Base-by-base conservation (phyloP, 2,888 invertebrate species). In the Diachrysia chrysitis region DNA sequence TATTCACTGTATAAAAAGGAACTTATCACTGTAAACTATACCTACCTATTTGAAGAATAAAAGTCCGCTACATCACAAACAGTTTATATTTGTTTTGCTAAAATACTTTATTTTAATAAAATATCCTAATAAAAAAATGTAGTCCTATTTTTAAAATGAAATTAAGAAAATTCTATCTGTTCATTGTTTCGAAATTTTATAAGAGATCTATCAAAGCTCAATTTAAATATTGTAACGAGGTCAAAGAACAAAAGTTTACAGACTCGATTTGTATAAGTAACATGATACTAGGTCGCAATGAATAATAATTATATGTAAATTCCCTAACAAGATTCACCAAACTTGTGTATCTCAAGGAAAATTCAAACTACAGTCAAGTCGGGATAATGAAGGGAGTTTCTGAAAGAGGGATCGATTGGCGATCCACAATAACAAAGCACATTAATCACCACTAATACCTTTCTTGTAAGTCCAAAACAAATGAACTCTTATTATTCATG, bases 371-470 rank as follows among this genome's bases (percentile, higher is more conserved):
- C 57, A 66, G 63, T 64, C 62, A 51, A 58, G 57, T 23, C 23
- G 25, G 71, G 62, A 82, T 75, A 82, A 75, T 77, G 68, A 66
- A 65, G 51, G 14, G 71, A 73, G 66, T 74, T 75, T 56, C 61
- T 14, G 58, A 59, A 64, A 62, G 60, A 71, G 58, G 51, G 37
- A 74, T 79, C 72, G 68, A 73, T 65, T 76, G 60, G 65, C 70
- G 56, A 72, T 77, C 66, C 54, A 74, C 69, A 73, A 68, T 71
- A 78, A 71, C 68, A 67, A 75, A 82, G 75, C 76, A 76, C 69
- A 82, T 85, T 75, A 80, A 83, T 84, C 82, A 81, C 68, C 56
- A 66, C 66, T 77, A 73, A 79, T 76, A 78, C 75, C 63, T 73
- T 78, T 78, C 76, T 77, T 68, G 73, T 67, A 65, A 69, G 69